Evolutionary conservation across 53 echinoderm and acorn worm species (phyloP).

Genomic region (Antedon mediterranea): DNA sequence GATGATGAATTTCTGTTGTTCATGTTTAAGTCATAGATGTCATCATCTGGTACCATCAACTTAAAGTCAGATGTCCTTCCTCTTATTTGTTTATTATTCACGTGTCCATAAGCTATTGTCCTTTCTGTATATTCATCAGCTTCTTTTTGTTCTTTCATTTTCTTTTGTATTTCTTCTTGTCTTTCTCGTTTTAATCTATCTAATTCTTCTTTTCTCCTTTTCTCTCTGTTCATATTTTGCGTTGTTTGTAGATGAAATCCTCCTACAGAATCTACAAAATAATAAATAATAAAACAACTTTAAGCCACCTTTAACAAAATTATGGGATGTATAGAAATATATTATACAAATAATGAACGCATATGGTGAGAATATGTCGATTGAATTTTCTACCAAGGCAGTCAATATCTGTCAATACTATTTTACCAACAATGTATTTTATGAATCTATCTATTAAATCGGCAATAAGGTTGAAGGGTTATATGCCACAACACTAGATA

Average conservation of each 20-base stretch:
- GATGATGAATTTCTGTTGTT: neutral
- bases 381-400: no score
- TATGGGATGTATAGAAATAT: no score
- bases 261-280: constrained; percentile 22
- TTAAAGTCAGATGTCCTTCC: neutral
- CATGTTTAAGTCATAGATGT: neutral
- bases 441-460: no score
- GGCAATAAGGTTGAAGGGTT: no score
- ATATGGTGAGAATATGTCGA: no score
- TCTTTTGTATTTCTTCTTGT: constrained; percentile 16
- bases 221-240: constrained; percentile 32
- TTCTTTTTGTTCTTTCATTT: constrained; percentile 8
- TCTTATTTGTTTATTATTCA: neutral
- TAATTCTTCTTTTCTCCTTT: constrained; percentile 38
- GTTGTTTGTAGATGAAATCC: constrained; percentile 23
- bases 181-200: constrained; percentile 30
- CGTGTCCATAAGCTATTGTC: neutral
- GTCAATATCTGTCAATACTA: no score
- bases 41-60: neutral
- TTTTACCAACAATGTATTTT: no score
- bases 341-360: no score
- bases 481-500: no score
- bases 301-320: no score
- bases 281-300: neutral
- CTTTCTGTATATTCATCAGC: neutral